Percentiles rank a stretch among this genome's conserved stretches.
Conservation (phyloP, 1,140 invertebrate species). For the Drosophila takahashii region DNA sequence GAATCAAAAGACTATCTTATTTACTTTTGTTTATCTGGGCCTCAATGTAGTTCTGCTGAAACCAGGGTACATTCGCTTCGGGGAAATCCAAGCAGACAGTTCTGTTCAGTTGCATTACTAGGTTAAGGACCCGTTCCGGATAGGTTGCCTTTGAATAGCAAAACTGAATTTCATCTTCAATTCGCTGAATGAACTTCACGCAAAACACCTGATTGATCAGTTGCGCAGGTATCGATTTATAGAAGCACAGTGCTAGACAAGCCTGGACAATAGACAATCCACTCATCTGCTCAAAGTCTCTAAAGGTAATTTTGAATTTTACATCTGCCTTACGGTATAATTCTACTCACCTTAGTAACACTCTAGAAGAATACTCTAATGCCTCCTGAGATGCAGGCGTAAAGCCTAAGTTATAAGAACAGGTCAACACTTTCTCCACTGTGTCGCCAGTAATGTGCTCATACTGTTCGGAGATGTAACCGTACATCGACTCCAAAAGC, state of each 20-base stretch:
- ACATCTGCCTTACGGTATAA: background rate
- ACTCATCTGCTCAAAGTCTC: constrained; percentile 85
- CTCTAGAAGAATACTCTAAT: constrained; percentile 68
- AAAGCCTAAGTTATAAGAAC: constrained; percentile 85
- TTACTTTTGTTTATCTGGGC: constrained; percentile 83
- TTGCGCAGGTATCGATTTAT: constrained; percentile 84
- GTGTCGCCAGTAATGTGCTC: constrained; percentile 84
- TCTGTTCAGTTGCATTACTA: constrained; percentile 87
- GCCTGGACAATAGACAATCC: constrained; percentile 85
- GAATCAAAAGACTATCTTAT: constrained; percentile 29
- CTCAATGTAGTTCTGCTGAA: constrained; percentile 88
- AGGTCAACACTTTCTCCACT: constrained; percentile 85
- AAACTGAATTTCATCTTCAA: constrained; percentile 86
- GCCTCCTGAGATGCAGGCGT: constrained; percentile 74
- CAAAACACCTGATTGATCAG: constrained; percentile 86
- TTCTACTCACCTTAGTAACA: constrained; percentile 58
- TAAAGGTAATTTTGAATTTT: constrained; percentile 48
- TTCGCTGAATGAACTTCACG: constrained; percentile 86
- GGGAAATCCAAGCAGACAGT: constrained; percentile 88
- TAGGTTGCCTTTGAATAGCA: constrained; percentile 86
- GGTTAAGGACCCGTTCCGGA: constrained; percentile 85
- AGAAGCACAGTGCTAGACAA: constrained; percentile 85
- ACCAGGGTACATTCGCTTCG: constrained; percentile 88
- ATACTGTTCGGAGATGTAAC: constrained; percentile 83
- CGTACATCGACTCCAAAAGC: constrained; percentile 84